These are phyloP conservation scores for Peribatodes rhomboidaria DNA, from an alignment of 2,888 invertebrate species.

Conservation along the genomic window DNA sequence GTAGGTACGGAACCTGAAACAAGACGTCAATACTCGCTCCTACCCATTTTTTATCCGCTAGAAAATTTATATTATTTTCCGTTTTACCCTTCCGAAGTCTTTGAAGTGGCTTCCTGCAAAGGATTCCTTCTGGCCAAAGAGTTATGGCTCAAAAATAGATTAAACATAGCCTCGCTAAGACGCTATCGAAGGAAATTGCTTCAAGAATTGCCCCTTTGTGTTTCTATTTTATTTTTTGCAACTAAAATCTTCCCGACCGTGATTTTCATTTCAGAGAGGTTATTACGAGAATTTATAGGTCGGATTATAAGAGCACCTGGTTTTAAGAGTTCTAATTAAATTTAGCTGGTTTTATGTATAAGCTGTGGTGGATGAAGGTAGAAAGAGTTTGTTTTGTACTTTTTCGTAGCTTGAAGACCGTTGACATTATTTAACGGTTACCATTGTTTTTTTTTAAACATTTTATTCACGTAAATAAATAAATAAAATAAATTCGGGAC, in stretches of 20 bases:
- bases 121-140: conserved; percentile 48
- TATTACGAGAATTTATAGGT: conserved; percentile 28
- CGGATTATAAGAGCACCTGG: conserved; percentile 31
- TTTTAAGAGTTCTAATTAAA: conserved; percentile 27
- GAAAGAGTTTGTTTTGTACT: background rate
- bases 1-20: conserved; percentile 13
- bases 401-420: too few species aligned
- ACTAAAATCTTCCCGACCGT: conserved; percentile 33
- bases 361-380: background rate
- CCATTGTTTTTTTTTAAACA: too few species aligned
- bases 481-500: too few species aligned
- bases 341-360: conserved; percentile 13
- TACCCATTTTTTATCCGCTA: conserved; percentile 34
- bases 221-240: conserved; percentile 45
- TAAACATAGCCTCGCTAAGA: conserved; percentile 41
- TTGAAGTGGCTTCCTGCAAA: conserved; percentile 47
- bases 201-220: conserved; percentile 48
- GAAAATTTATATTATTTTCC: conserved; percentile 49
- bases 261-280: conserved; percentile 32
- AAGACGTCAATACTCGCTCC: background rate
- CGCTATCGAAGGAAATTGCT: conserved; percentile 50
- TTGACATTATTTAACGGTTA: background rate
- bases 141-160: conserved; percentile 51
- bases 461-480: too few species aligned
- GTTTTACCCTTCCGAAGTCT: conserved; percentile 46